A percentile compares a stretch with the other conserved stretches of the same genome.
Conservation (phyloP, 2,888 invertebrate species). For the Colletes collaris region DNA sequence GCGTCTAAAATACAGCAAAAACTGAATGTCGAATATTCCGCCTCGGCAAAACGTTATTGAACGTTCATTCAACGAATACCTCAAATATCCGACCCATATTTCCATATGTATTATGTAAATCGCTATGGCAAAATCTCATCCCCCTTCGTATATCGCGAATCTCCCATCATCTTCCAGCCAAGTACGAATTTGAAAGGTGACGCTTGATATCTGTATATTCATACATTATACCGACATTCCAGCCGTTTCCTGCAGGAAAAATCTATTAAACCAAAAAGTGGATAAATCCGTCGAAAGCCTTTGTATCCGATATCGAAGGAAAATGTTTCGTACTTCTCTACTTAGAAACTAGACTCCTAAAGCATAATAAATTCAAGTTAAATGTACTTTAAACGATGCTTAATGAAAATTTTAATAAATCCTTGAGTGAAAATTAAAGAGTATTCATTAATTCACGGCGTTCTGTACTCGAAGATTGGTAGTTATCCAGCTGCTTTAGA, state of each 20-base stretch:
- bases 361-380: too few relatives aligned
- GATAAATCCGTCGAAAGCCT: too few relatives aligned
- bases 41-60: conserved; percentile 23
- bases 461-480: too few relatives aligned
- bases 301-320: too few relatives aligned
- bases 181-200: background rate
- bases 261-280: background rate
- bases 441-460: too few relatives aligned
- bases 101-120: conserved; percentile 35
- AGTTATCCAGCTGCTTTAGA: too few relatives aligned
- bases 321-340: too few relatives aligned
- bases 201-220: conserved; percentile 12
- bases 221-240: background rate
- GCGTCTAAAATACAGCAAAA: conserved; percentile 10
- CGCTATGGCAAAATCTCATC: conserved; percentile 1
- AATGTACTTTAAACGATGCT: too few relatives aligned
- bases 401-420: too few relatives aligned
- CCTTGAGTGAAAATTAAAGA: too few relatives aligned
- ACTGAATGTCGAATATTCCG: conserved; percentile 9
- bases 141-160: conserved; percentile 9
- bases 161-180: conserved; percentile 4
- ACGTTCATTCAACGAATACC: conserved; percentile 16
- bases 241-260: background rate
- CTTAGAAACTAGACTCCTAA: too few relatives aligned
- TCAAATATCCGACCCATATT: conserved; percentile 32